phyloP scores from a whole-genome alignment of 2,888 invertebrate genomes.

The Cerastis rubricosa region DNA sequence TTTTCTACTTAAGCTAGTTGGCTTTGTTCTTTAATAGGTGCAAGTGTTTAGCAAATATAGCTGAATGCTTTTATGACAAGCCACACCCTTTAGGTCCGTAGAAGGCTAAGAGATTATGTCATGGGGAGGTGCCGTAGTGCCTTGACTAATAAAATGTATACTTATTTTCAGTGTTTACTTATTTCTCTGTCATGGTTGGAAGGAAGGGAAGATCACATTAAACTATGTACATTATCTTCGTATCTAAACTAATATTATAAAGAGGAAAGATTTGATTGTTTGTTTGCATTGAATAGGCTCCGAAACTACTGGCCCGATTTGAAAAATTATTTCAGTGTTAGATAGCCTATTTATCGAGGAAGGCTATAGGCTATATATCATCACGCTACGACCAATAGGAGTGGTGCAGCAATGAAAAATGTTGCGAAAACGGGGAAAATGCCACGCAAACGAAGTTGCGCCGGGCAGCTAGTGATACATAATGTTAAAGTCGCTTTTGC shows the following conservation, averaged over 20 bases:
- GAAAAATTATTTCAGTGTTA: too few relatives aligned
- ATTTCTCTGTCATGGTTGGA: background rate
- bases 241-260: too few relatives aligned
- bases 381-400: too few relatives aligned
- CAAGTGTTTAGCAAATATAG: conserved; percentile 7
- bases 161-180: background rate
- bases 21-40: conserved; percentile 2
- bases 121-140: background rate
- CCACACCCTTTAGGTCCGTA: background rate
- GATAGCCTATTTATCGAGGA: too few relatives aligned
- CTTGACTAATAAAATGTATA: background rate
- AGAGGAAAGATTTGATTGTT: too few relatives aligned
- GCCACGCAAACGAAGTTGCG: too few relatives aligned
- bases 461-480: too few relatives aligned
- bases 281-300: too few relatives aligned
- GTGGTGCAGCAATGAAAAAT: too few relatives aligned
- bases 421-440: too few relatives aligned
- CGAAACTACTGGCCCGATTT: too few relatives aligned
- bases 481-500: background rate
- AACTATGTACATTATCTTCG: background rate
- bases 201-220: background rate
- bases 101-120: conserved; percentile 5
- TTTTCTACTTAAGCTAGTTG: background rate
- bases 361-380: too few relatives aligned
- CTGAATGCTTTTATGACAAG: background rate